Base-by-base conservation (phyloP, 2,113 vertebrate genomes). In the Prolemur simus region DNA sequence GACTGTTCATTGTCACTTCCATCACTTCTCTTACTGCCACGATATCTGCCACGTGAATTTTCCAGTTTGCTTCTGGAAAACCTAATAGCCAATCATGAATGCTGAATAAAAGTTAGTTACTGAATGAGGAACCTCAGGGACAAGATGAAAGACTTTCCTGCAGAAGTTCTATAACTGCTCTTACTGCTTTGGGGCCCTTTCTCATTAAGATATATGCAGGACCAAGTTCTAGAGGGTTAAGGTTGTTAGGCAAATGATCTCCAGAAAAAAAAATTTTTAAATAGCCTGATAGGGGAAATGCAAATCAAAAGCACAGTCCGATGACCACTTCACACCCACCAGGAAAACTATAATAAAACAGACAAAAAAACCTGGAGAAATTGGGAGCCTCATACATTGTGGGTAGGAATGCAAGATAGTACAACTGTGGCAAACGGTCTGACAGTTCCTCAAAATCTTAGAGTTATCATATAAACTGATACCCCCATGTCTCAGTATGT, bases 41-140 rank as follows among this genome's bases (percentile, higher is more conserved):
- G 93, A n/a, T 82, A 94, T 83, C 74, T 95, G 34, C 32, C 63
- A 82, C 6, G 29, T 66, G 29, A 37, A 90, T 37, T 94, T 73
- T 81, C 66, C 52, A 66, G 18, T 32, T 81, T 58, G 80, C n/a
- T 82, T 94, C 58, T 76, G 77, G 63, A 78, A 95, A 91, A 87
- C 37, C 45, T 39, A 88, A 96, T 21, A 89, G 45, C 34, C 47
- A 92, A 52, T 81, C 60, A 42, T 47, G 42, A 81, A 71, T 63
- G n/a, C 84, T 66, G 69, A 97, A 66, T 83, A 92, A 87, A 21
- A 82, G 47, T 82, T 81, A 86, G 37, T 86, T 83, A 89, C 42
- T 87, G 11, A 77, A 66, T 60, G 45, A 86, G 34, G 58, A 5
- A 37, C 34, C 77, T 85, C n/a, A 29, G 13, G 15, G 45, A 13